Base-by-base conservation (phyloP, 2,888 invertebrate genomes). In the Chrysolina haemoptera region DNA sequence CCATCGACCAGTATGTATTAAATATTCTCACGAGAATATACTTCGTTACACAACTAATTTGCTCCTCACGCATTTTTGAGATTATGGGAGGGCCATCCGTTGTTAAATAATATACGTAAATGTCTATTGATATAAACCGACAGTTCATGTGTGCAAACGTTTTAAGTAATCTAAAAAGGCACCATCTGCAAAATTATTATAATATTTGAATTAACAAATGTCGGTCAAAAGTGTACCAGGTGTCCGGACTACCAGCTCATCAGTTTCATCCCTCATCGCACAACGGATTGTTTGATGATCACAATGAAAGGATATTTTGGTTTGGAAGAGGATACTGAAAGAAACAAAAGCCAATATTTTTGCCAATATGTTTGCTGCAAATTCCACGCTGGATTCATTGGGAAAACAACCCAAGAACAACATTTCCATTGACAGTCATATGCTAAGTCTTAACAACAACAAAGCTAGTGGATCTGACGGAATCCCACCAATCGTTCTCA, bases 1-100 rank as follows among this genome's bases (percentile, higher is more conserved):
- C 59, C 59, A 59, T 35, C 27, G 59, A 59, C 59, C 35, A 59
- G 59, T 27, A 22, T 59, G 59, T 59, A n/a, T 59, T 14, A 59
- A 27, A 12, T 55, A 22, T 55, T 65, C 46, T 43, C 43, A 66
- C 27, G 48, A 66, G 18, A 20, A 59, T 59, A 16, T 66, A 46
- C 43, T 69, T 48, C 12, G 46, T 46, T 48, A 48, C 48, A 48
- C 48, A 48, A 48, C 48, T n/a, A 48, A 48, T 48, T 16, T 48
- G 35, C 35, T 35, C 35, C 48, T n/a, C 48, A n/a, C 22, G 40
- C 59, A 20, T 59, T 59, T 59, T 48, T 48, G 48, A 48, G 16
- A 48, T 16, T 48, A 48, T 48, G 48, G 48, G 48, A 48, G 48
- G 48, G 48, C 48, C 48, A 48, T 35, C 27, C 35, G 35, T 6